phyloP scores from a whole-genome alignment of 2,797 vertebrate genomes.

The Macropus fuliginosus region DNA sequence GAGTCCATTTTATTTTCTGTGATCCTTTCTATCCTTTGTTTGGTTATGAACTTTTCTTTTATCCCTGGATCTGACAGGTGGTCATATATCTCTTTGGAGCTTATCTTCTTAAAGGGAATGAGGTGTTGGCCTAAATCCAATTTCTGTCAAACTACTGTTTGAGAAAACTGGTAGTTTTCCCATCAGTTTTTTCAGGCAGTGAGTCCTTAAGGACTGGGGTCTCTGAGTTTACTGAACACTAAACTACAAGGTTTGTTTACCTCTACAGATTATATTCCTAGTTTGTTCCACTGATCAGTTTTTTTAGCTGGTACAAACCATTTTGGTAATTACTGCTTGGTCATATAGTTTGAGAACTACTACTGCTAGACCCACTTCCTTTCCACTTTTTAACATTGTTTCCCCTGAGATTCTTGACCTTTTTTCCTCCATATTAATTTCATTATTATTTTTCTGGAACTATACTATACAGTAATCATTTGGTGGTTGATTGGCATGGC shows the following conservation, averaged over 20 bases:
- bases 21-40: background rate
- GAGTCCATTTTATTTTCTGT: background rate
- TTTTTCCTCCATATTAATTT: background rate
- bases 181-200: background rate
- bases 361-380: background rate
- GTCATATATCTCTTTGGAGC: background rate
- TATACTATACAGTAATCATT: background rate
- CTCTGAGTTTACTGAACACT: background rate
- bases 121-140: background rate
- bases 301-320: background rate
- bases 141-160: background rate
- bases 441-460: background rate
- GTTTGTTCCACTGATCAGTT: background rate
- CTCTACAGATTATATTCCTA: background rate
- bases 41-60: background rate
- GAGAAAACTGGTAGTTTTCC: background rate
- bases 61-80: background rate
- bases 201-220: background rate
- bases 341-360: background rate
- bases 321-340: background rate
- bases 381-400: background rate
- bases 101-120: background rate
- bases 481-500: background rate
- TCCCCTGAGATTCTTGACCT: background rate
- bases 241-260: background rate